These are phyloP conservation scores for Nebria salina DNA, from an alignment of 2,888 invertebrate species.

Conservation along the genomic window DNA sequence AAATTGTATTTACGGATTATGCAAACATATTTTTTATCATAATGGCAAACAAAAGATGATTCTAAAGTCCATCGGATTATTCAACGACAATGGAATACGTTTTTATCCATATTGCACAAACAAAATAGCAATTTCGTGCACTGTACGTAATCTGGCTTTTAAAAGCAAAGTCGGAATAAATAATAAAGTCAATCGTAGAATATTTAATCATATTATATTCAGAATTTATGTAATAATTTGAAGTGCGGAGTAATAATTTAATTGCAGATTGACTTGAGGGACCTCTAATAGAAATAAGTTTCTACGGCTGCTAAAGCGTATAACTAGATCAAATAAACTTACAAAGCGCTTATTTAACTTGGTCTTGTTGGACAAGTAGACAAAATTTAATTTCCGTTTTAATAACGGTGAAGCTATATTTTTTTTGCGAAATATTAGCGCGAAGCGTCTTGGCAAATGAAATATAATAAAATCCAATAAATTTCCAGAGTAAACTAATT, in stretches of 20 bases:
- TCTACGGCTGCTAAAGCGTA: not conserved
- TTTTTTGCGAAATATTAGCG: not conserved
- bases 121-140: too few species aligned
- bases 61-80: not conserved
- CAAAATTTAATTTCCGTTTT: not conserved
- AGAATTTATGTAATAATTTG: not conserved
- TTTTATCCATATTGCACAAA: too few species aligned
- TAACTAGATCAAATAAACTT: not conserved
- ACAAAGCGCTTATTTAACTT: not conserved
- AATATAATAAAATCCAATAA: constrained; percentile 20
- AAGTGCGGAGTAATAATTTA: not conserved
- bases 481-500: constrained; percentile 7
- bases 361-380: not conserved
- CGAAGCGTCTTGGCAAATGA: not conserved
- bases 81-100: too few species aligned
- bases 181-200: not conserved
- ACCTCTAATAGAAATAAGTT: not conserved
- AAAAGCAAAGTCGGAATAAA: too few species aligned
- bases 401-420: not conserved
- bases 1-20: not conserved
- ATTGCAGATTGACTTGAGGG: not conserved
- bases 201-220: not conserved
- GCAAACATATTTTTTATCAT: not conserved
- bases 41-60: not conserved
- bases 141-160: too few species aligned